Evolutionary conservation across 2,797 vertebrate species (phyloP), one percentile per base, ranked within the genome.

Genomic region (Parambassis ranga): DNA sequence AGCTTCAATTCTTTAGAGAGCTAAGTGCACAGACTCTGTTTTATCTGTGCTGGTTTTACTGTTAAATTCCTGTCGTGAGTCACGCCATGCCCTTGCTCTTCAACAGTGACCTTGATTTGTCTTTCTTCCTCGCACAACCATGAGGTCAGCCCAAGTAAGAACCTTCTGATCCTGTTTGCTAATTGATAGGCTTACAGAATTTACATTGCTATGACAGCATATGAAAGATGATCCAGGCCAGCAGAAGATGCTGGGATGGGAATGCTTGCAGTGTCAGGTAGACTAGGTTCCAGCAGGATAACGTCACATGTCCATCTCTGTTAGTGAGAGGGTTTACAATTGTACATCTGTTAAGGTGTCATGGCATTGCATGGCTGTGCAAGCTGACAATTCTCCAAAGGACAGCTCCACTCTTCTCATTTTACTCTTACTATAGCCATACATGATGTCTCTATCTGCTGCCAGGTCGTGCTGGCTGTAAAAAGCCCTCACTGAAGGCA

Each of bases 211-310:
- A 86, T 80, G 87, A 84, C 77, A 77, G 3, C 24, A 79, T 51
- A 35, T 83, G 92, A 92, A 95, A 96, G 89, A 49, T 46, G 92
- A 95, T 90, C 91, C 50, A 22, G 49, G 41, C 35, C 60, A 48
- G 73, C 30, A 48, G 74, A 83, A 68, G 74, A 22, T 3, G 51
- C 35, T 1, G 33, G 53, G 63, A 51, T 3, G 22, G 42, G 65
- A 57, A 65, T 65, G 83, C 71, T 67, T 60, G 73, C 49, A 86
- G 81, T 65, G 89, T 90, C 87, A 87, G 77, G 86, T 89, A 87
- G 74, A 63, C 73, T 84, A 90, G 89, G 86, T 90, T 93, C 82
- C 89, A 87, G 74, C 37, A n/a, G 65, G 49, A 68, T 53, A 56
- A 87, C 88, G 79, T 92, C 92, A 91, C 71, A 51, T 62, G 53